phyloP scores from a whole-genome alignment of 2,888 invertebrate species.

The Eumacrocentrus americanus region DNA sequence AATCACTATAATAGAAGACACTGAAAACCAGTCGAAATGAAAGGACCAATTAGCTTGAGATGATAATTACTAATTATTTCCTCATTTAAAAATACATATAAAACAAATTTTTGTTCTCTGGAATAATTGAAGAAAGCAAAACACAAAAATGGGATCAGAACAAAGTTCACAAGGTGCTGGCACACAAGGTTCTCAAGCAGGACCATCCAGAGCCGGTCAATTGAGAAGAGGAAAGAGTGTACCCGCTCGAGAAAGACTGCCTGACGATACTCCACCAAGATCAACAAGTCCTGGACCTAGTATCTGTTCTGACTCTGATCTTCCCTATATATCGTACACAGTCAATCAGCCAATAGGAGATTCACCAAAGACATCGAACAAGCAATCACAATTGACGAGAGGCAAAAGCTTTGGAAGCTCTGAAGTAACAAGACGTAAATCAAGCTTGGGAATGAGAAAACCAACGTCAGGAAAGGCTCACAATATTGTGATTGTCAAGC shows the following conservation, averaged over 20 bases:
- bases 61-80: too few species aligned
- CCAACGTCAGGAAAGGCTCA: conserved; percentile 62
- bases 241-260: conserved; percentile 53
- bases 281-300: conserved; percentile 86
- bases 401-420: conserved; percentile 52
- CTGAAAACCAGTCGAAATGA: too few species aligned
- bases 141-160: conserved; percentile 57
- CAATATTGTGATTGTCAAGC: conserved; percentile 81
- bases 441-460: conserved; percentile 46
- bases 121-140: too few species aligned
- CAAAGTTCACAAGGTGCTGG: conserved; percentile 54
- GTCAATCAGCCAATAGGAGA: conserved; percentile 89
- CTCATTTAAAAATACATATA: too few species aligned
- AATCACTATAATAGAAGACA: too few species aligned
- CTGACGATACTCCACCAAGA: conserved; percentile 66
- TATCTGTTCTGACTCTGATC: conserved; percentile 85
- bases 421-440: conserved; percentile 52
- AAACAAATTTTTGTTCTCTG: too few species aligned
- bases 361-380: conserved; percentile 80
- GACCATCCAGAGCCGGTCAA: conserved; percentile 43
- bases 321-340: conserved; percentile 91
- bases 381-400: conserved; percentile 59
- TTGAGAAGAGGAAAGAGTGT: conserved; percentile 58
- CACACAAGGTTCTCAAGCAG: conserved; percentile 38
- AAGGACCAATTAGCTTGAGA: too few species aligned